Percentiles rank a stretch among this genome's conserved stretches.
Evolutionary conservation across 2,113 vertebrate genomes (phyloP).

Genomic region (Chunga burmeisteri): DNA sequence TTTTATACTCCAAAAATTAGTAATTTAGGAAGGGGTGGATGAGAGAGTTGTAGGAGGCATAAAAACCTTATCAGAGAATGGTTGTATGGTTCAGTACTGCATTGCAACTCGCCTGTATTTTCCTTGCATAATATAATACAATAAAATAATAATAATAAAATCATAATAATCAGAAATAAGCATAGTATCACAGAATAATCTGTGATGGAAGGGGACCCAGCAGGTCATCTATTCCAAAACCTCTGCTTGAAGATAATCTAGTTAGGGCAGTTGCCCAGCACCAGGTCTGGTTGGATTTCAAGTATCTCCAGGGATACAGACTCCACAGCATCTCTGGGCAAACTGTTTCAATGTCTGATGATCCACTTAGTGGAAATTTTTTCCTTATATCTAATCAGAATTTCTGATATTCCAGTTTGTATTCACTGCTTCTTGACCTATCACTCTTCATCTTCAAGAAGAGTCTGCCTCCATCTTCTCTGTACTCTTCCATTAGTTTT

Average conservation of each 20-base stretch:
- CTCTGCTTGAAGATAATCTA: background rate
- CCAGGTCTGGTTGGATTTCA: accelerated
- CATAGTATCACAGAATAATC: background rate
- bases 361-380: background rate
- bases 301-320: background rate
- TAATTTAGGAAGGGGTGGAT: background rate
- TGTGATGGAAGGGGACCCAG: background rate
- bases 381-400: background rate
- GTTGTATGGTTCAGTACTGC: background rate
- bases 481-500: background rate
- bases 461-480: background rate
- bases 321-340: background rate
- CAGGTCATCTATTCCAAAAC: background rate
- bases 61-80: background rate
- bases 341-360: background rate
- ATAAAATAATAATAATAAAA: background rate
- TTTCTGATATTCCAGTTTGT: background rate
- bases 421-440: background rate
- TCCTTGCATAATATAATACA: background rate
- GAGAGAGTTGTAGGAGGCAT: background rate
- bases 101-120: background rate
- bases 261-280: background rate
- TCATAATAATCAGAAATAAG: background rate
- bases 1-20: background rate
- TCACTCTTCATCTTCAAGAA: background rate